Evolutionary conservation across 1,140 invertebrate species (phyloP).

Genomic region (Scaptomyza graminum): DNA sequence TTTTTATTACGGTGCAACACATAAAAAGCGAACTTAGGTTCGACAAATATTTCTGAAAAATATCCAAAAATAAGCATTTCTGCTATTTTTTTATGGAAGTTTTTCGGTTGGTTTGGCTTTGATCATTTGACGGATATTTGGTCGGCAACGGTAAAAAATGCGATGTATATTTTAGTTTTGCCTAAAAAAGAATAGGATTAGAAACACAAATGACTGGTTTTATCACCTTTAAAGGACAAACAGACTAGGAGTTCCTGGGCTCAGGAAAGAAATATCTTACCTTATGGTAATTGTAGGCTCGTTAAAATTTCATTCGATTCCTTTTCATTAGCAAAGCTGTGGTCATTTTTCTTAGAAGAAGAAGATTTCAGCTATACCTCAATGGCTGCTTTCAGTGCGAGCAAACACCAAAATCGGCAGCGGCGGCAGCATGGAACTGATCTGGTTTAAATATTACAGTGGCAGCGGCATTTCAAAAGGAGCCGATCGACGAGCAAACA

Average conservation of each 20-base stretch:
- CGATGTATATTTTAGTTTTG: constrained; percentile 39
- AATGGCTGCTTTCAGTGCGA: constrained; percentile 22
- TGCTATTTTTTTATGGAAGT: too few relatives aligned
- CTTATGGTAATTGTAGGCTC: constrained; percentile 44
- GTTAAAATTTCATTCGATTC: constrained; percentile 81
- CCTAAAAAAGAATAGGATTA: constrained; percentile 29
- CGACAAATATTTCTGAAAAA: too few relatives aligned
- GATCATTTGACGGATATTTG: too few relatives aligned
- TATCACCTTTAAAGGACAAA: constrained; percentile 76
- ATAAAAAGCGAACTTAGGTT: too few relatives aligned
- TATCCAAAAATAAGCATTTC: too few relatives aligned
- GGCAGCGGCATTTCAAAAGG: constrained; percentile 71
- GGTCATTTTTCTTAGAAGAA: constrained; percentile 68
- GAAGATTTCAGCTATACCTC: constrained; percentile 21
- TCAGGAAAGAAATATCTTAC: constrained; percentile 16
- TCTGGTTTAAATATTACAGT: constrained; percentile 80
- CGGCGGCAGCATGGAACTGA: constrained; percentile 60
- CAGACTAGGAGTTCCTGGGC: constrained; percentile 67
- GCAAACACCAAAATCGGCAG: neutral
- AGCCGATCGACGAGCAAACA: constrained; percentile 56
- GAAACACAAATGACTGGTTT: constrained; percentile 50
- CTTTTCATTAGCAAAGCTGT: constrained; percentile 74
- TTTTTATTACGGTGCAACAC: too few relatives aligned
- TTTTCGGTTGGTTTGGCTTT: too few relatives aligned
- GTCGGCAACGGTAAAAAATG: too few relatives aligned